These are phyloP conservation scores for Rousettus madagascariensis DNA, from an alignment of 2,797 vertebrate species.

Conservation along the genomic window DNA sequence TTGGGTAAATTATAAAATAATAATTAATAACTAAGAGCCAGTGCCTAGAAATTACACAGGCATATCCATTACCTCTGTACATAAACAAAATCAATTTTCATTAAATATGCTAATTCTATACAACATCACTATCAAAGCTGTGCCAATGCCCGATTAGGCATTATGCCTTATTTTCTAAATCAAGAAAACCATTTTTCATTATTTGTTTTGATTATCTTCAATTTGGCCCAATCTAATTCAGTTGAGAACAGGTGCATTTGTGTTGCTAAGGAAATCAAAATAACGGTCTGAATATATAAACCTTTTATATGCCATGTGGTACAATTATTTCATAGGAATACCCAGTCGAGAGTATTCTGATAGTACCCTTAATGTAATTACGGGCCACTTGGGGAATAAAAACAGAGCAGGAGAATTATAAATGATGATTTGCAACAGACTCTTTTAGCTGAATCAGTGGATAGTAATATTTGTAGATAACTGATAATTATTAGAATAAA, in stretches of 20 bases:
- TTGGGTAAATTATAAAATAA: conserved; percentile 80
- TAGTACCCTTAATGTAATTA: conserved; percentile 50
- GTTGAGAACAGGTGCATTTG: conserved; percentile 56
- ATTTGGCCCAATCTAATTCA: conserved; percentile 61
- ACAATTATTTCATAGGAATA: conserved; percentile 45
- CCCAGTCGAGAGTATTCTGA: conserved; percentile 50
- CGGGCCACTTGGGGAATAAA: conserved; percentile 25
- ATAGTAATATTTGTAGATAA: conserved; percentile 2
- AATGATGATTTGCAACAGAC: neutral
- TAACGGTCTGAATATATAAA: conserved; percentile 56
- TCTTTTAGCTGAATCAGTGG: conserved; percentile 4
- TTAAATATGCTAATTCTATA: conserved; percentile 79
- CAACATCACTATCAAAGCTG: conserved; percentile 64
- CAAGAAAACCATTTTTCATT: conserved; percentile 71
- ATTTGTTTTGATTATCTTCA: conserved; percentile 74
- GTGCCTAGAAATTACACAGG: conserved; percentile 77
- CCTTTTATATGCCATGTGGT: conserved; percentile 29
- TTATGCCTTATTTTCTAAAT: conserved; percentile 65
- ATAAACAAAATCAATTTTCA: conserved; percentile 87
- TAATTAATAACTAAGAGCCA: conserved; percentile 82
- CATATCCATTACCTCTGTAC: conserved; percentile 78
- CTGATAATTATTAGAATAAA: neutral
- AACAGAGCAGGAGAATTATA: neutral
- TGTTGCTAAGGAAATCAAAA: conserved; percentile 62
- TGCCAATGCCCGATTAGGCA: conserved; percentile 49